Evolutionary conservation across 2,888 invertebrate species (phyloP).

Genomic region (Dione juno): DNA sequence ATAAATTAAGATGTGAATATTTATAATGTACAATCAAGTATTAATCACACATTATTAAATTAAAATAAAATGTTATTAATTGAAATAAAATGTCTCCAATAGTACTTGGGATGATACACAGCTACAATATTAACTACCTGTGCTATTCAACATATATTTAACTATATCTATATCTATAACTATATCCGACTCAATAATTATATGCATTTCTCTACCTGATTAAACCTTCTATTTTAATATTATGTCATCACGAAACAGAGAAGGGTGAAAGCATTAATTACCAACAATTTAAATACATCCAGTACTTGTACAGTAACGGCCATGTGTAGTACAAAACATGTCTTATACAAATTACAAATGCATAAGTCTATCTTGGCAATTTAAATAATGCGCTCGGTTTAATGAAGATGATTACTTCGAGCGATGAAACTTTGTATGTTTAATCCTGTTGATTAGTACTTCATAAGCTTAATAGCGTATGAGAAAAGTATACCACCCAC

Average conservation of each 20-base stretch:
- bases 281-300: neutral
- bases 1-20: too few relatives aligned
- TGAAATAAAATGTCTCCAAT: too few relatives aligned
- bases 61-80: too few relatives aligned
- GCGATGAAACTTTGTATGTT: slow-evolving; percentile 24
- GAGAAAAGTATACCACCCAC: slow-evolving; percentile 5
- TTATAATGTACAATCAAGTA: too few relatives aligned
- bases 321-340: neutral
- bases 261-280: too few relatives aligned
- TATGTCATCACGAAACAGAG: neutral
- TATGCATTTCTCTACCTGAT: too few relatives aligned
- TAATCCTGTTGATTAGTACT: slow-evolving; percentile 27
- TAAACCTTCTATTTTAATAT: neutral
- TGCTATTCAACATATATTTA: too few relatives aligned
- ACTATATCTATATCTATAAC: too few relatives aligned
- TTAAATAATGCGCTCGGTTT: slow-evolving; percentile 16
- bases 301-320: neutral
- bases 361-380: neutral
- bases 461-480: slow-evolving; percentile 11
- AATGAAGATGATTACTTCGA: neutral
- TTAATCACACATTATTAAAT: too few relatives aligned
- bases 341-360: neutral
- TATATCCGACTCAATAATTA: too few relatives aligned
- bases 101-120: too few relatives aligned
- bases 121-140: too few relatives aligned